Base-by-base conservation (phyloP, 2,113 vertebrate genomes). In the Zapornia atra region DNA sequence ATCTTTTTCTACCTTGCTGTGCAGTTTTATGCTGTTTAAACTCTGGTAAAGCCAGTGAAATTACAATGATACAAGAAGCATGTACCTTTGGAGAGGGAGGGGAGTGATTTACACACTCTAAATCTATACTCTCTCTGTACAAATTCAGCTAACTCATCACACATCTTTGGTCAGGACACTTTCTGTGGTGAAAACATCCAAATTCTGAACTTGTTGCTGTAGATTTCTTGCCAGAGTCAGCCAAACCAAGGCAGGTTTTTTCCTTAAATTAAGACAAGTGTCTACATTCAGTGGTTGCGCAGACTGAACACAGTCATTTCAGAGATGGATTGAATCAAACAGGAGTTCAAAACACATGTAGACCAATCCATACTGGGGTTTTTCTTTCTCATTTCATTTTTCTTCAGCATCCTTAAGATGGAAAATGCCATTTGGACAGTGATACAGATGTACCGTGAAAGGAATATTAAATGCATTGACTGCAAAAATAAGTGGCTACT, bases 401-500 rank as follows among this genome's bases (percentile, higher is more conserved):
- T 50, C 69, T 71, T 86, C 57, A 79, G 46, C 66, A 73, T 40
- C 40, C 40, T 40, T 40, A 40, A 40, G 40, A 40, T 68, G 46
- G 48, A 75, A 81, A 90, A 59, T 48, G 28, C 59, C 54, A 48
- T 80, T 75, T 86, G 72, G 44, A 85, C 59, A 64, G 53, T 86
- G 65, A 82, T 26, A 70, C 7, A 81, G 68, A 82, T 56, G 24
- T 65, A 65, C 36, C 44, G 9, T 92, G 64, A 79, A 90, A 76
- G 16, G n/a, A 94, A 29, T 88, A 85, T 77, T 78, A 90, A 91
- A 65, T 91, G 56, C 53, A 86, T 50, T 94, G 48, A 82, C 86
- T 82, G 86, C 70, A 86, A 80, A 94, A 94, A 76, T 76, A 92
- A 95, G 92, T 64, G 63, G 85, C n/a, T 89, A 44, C 34, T 59